phyloP scores from a whole-genome alignment of 1,140 invertebrate species.

The Zaprionus ghesquierei region DNA sequence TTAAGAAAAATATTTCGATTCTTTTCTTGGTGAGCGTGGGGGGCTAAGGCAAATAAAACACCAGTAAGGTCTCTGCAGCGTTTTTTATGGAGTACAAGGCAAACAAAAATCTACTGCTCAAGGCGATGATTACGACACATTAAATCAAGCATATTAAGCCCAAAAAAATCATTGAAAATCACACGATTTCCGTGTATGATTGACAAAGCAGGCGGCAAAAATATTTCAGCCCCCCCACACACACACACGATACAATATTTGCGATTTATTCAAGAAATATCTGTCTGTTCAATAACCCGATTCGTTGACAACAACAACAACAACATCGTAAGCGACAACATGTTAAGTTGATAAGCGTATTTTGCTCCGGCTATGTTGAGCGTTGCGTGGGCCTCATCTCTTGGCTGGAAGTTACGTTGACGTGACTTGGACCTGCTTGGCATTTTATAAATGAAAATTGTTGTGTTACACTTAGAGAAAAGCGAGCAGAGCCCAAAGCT shows the following conservation, averaged over 20 bases:
- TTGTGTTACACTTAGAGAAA: background rate
- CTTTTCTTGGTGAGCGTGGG: conserved; percentile 1
- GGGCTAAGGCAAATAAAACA: conserved; percentile 7
- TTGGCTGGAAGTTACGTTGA: conserved; percentile 15
- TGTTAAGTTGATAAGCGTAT: conserved; percentile 71
- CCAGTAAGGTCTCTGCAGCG: background rate
- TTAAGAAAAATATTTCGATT: no score
- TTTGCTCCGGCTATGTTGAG: conserved; percentile 29
- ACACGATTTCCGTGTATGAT: conserved; percentile 42
- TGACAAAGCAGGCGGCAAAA: conserved; percentile 41
- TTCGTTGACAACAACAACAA: conserved; percentile 25
- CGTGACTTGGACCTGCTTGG: conserved; percentile 45
- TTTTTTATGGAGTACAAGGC: background rate
- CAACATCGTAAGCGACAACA: conserved; percentile 36
- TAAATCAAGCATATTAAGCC: no score
- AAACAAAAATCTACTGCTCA: conserved; percentile 7
- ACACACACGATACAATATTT: conserved; percentile 46
- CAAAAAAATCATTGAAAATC: conserved; percentile 20
- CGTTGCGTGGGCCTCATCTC: conserved; percentile 52
- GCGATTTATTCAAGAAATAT: conserved; percentile 23
- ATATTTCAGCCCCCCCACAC: conserved; percentile 52
- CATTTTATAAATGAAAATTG: conserved; percentile 68
- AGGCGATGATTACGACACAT: conserved; percentile 14
- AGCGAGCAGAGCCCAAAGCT: no score
- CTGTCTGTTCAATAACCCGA: conserved; percentile 18